Base-by-base conservation (phyloP, 2,797 vertebrate species). In the Sphenodon punctatus region DNA sequence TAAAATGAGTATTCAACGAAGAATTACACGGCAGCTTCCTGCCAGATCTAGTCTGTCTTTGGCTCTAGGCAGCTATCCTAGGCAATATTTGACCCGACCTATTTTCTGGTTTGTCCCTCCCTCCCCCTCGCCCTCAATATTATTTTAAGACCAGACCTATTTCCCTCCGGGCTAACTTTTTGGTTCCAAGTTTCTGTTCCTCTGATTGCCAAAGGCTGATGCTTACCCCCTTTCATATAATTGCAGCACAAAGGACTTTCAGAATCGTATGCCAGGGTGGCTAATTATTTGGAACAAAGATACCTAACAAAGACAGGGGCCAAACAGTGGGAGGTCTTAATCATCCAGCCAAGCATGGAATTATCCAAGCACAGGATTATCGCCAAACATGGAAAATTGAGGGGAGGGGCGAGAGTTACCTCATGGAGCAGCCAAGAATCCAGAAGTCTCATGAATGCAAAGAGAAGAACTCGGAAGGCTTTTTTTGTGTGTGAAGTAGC, bases 231-330 rank as follows among this genome's bases (percentile, higher is more conserved):
- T 86, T 84, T 90, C 83, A 43, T 90, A 80, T 93, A 91, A 90
- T 89, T 90, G 85, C 83, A 74, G 78, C 85, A 82, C 92, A 92
- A 92, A 87, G 84, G 88, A 72, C 86, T 88, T 91, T 88, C 85
- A 84, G 86, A 92, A 89, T 89, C 85, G 85, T 45, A 0, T 89
- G 92, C 89, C 86, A 89, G 90, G 89, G 91, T 86, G 86, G 90
- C 88, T 91, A 91, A 92, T 92, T 91, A 90, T 93, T 92, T 91
- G 86, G 90, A 92, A 90, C 89, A 92, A 93, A 93, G 90, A 86
- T 87, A 93, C 90, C 88, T 88, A 92, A 92, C 89, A 91, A 92
- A 88, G 84, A 91, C 80, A 91, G 89, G 91, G 89, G n/a, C 78
- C 92, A 93, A 89, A 89, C 86, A 93, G 92, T 89, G 85, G 92